Base-by-base conservation (phyloP, 1,140 invertebrate species). In the Fopius arisanus region DNA sequence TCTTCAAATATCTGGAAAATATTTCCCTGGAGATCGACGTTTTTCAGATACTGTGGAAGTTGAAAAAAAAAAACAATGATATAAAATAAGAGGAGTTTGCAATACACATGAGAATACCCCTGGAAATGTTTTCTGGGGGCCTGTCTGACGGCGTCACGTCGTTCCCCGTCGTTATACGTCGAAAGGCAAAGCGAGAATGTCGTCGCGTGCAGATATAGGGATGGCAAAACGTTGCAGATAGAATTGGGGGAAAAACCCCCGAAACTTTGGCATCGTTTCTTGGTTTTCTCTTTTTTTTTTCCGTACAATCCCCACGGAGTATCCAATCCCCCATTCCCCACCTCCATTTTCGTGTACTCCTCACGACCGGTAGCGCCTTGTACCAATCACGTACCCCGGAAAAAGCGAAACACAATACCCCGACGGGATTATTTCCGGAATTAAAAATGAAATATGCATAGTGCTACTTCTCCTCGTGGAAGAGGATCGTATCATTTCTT, bases 401-500 rank as follows among this genome's bases (percentile, higher is more conserved):
- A 59, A 74, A 74, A 74, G 51, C 69, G 43, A 37, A 75, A 33
- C 3, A 75, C 59, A 70, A 74, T 54, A 74, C 40, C 73, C 67
- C 74, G 59, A 43, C 33, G 69, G 74, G 74, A 54, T 68, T 43
- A 71, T 75, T 75, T 75, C 51, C 74, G 69, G 48, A 75, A 75
- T 75, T 75, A 72, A 72, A 75, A 75, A 75, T 75, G 74, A 75
- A 75, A 75, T 75, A 75, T 75, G 74, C 69, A 75, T 75, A 51
- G 29, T 14, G 33, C 59, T 67, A 16, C n/a, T n/a, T 31, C 16
- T 19, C 10, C 16, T 37, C 9, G 33, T 7, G 7, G 7, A 37
- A 7, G 33, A 37, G 12, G 9, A 10, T 37, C n/a, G n/a, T 5
- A 21, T 51, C 3, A 51, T 41, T 48, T 51, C 43, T 51, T 51